Base-by-base conservation (phyloP, 1,140 invertebrate species). In the Melitaea cinxia region DNA sequence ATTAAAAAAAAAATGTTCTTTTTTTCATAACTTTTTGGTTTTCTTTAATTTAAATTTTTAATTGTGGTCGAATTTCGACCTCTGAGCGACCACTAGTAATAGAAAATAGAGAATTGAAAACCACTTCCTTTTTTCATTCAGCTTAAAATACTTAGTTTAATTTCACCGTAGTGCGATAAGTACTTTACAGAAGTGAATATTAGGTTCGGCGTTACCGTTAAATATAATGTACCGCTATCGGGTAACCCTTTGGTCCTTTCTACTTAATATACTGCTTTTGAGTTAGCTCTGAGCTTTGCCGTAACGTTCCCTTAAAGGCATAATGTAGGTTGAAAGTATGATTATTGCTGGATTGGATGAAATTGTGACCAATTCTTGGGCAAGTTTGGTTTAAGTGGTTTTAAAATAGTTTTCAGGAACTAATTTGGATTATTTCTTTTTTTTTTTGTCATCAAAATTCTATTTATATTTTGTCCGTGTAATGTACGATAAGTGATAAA, bases 171-270 rank as follows among this genome's bases (percentile, higher is more conserved):
- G 35, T 55, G 19, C 37, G 23, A 21, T 24, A 47, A 5, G 14
- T 23, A 23, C 10, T 23, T 42, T 24, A 7, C 37, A 17, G 45
- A 61, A 65, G 57, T 65, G 67, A 61, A 61, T 59, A 65, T 64
- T 35, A 47, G 19, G 39, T 59, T 59, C 45, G 56, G 52, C 56
- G 55, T 61, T 60, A 56, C 14, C 61, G 45, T 70, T 57, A 70
- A 69, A 69, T 69, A 70, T 70, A 65, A 69, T 56, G 52, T 39
- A 49, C 21, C 39, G n/a, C 35, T 49, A 30, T 30, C 42, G 52
- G 53, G 24, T 52, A 64, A 64, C 56, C 67, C 67, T 55, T 61
- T 61, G 53, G 57, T 52, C 62, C 35, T 54, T 68, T 63, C 59
- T 49, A 37, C 42, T 52, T 56, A n/a, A 67, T 67, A 62, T 53